Conservation (phyloP, 2,888 invertebrate species). For the Siphonodentalium dalli region DNA sequence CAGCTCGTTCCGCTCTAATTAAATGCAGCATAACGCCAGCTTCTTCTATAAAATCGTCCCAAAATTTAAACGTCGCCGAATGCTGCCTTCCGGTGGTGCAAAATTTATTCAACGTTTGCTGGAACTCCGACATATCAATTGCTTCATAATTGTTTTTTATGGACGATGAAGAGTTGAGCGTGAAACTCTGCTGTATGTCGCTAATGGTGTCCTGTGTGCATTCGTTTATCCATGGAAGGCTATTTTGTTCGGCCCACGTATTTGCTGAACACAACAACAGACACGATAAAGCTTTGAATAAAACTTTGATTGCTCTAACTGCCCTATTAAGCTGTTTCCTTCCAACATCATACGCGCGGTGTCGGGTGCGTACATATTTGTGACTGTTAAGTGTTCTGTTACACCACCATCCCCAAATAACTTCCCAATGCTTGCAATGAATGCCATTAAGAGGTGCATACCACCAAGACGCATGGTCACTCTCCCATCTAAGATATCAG, state of each 20-base stretch:
- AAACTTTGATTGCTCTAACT: constrained; percentile 2
- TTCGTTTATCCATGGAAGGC: neutral
- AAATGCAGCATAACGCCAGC: neutral
- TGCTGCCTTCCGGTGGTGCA: neutral
- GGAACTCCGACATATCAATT: too few relatives aligned
- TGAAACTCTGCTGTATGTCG: too few relatives aligned
- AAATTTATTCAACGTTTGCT: neutral
- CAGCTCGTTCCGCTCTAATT: constrained; percentile 7
- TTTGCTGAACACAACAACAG: constrained; percentile 1
- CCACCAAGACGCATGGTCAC: constrained; percentile 3
- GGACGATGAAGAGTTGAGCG: too few relatives aligned
- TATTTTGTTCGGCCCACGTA: neutral
- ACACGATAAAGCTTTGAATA: neutral
- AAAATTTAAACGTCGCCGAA: constrained; percentile 2
- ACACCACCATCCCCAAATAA: too few relatives aligned
- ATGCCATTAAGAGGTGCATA: constrained; percentile 17
- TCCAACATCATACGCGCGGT: too few relatives aligned
- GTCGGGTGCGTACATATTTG: too few relatives aligned
- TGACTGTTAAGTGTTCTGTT: too few relatives aligned
- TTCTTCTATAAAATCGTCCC: constrained; percentile 2
- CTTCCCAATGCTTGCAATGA: too few relatives aligned
- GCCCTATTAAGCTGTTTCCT: constrained; percentile 1
- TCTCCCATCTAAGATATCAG: neutral
- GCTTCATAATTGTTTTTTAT: too few relatives aligned
- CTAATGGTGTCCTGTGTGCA: neutral